A percentile compares a stretch with the other conserved stretches of the same genome.
These are phyloP conservation scores for Rhinopomastus cyanomelas DNA, from an alignment of 2,113 vertebrate species.

Conservation along the genomic window DNA sequence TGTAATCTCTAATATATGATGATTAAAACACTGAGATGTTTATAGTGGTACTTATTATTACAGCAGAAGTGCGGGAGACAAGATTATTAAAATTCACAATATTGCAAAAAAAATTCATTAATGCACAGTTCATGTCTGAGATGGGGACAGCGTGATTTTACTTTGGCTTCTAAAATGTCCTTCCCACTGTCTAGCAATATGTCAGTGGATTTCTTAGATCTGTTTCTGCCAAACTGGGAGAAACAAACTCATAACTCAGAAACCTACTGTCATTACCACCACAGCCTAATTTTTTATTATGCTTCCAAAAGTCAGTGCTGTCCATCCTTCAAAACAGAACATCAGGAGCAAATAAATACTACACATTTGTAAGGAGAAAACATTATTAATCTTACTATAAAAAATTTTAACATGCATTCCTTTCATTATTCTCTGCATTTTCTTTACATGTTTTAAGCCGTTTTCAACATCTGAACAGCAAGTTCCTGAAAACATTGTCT, in stretches of 20 bases:
- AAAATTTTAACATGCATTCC: not conserved
- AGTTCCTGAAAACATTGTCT: not conserved
- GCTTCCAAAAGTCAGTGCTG: not conserved
- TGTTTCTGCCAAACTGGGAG: not conserved
- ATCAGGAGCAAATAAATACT: not conserved
- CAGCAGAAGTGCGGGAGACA: not conserved
- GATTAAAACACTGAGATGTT: conserved; percentile 10
- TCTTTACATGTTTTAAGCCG: not conserved
- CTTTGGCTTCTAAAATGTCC: not conserved
- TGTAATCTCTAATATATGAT: not conserved
- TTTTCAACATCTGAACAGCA: not conserved
- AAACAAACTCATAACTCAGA: not conserved
- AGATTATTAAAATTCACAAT: conserved; percentile 24
- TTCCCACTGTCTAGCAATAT: not conserved
- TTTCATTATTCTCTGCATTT: not conserved
- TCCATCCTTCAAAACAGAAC: not conserved
- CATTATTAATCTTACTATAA: not conserved
- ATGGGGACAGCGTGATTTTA: not conserved
- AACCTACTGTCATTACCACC: not conserved
- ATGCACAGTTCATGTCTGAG: not conserved
- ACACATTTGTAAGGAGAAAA: not conserved
- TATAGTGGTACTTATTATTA: not conserved
- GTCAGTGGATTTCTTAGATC: not conserved
- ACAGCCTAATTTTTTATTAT: not conserved
- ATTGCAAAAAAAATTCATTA: not conserved